These are phyloP conservation scores for Heterodera filipjevi DNA, from an alignment of 2,888 invertebrate species.

Conservation along the genomic window DNA sequence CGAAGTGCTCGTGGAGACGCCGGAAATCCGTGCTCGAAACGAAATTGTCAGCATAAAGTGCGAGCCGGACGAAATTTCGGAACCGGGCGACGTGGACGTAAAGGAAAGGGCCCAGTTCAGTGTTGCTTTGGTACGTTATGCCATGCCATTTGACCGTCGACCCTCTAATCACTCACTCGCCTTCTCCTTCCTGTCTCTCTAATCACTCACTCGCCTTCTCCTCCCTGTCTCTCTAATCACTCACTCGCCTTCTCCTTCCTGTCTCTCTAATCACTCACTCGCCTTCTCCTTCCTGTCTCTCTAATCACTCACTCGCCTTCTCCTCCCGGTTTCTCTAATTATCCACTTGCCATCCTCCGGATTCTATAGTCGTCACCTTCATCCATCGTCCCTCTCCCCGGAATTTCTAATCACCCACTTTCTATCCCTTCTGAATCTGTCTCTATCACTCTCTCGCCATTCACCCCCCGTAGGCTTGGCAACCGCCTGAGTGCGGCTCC, in stretches of 20 bases:
- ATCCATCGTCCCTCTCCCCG: background rate
- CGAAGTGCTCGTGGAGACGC: slow-evolving; percentile 64
- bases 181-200: too few relatives aligned
- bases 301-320: too few relatives aligned
- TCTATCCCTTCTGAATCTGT: too few relatives aligned
- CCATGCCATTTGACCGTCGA: background rate
- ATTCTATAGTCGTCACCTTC: too few relatives aligned
- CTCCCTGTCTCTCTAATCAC: background rate
- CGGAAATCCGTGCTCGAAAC: slow-evolving; percentile 64
- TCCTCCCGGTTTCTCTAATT: background rate
- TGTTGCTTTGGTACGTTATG: slow-evolving; percentile 52
- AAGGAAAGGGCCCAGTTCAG: slow-evolving; percentile 57
- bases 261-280: background rate
- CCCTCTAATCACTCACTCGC: background rate
- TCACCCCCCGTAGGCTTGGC: slow-evolving; percentile 51
- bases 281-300: too few relatives aligned
- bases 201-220: background rate
- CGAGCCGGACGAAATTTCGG: slow-evolving; percentile 61
- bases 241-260: too few relatives aligned
- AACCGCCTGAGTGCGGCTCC: slow-evolving; percentile 63
- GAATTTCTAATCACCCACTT: too few relatives aligned
- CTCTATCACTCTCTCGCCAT: too few relatives aligned
- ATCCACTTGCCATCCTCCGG: background rate
- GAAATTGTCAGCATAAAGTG: slow-evolving; percentile 65
- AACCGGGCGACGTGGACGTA: slow-evolving; percentile 57